These are phyloP conservation scores for Pararge aegeria DNA, from an alignment of 1,140 invertebrate genomes.

Conservation along the genomic window DNA sequence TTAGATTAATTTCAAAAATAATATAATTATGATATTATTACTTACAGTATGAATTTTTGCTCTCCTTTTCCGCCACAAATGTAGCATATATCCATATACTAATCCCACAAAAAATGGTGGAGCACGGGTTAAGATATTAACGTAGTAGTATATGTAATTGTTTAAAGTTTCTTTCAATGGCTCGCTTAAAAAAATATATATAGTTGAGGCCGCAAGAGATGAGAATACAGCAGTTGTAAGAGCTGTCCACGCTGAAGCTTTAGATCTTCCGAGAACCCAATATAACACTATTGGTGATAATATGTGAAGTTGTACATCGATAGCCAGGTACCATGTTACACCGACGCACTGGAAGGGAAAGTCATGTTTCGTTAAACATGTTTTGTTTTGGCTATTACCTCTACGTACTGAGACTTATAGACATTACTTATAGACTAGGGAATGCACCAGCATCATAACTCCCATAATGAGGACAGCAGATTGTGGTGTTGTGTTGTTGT, in stretches of 20 bases:
- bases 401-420: no score
- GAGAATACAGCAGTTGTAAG: constrained; percentile 22
- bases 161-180: neutral
- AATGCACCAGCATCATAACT: no score
- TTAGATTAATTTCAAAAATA: no score
- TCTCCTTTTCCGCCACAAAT: constrained; percentile 15
- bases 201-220: constrained; percentile 28
- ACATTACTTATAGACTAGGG: no score
- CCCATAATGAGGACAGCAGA: no score
- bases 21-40: constrained; percentile 1
- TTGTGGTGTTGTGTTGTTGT: no score
- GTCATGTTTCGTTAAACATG: neutral
- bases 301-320: constrained; percentile 87
- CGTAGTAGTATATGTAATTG: constrained; percentile 28
- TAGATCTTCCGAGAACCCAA: constrained; percentile 50
- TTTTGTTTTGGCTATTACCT: no score
- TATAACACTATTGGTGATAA: constrained; percentile 79
- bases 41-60: constrained; percentile 30
- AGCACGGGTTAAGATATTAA: constrained; percentile 45
- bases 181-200: constrained; percentile 30
- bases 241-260: constrained; percentile 37
- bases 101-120: constrained; percentile 82
- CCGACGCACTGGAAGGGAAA: constrained; percentile 79
- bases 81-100: constrained; percentile 72
- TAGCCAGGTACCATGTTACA: constrained; percentile 81